Base-by-base conservation (phyloP, 2,113 vertebrate species). In the Fukomys damarensis region DNA sequence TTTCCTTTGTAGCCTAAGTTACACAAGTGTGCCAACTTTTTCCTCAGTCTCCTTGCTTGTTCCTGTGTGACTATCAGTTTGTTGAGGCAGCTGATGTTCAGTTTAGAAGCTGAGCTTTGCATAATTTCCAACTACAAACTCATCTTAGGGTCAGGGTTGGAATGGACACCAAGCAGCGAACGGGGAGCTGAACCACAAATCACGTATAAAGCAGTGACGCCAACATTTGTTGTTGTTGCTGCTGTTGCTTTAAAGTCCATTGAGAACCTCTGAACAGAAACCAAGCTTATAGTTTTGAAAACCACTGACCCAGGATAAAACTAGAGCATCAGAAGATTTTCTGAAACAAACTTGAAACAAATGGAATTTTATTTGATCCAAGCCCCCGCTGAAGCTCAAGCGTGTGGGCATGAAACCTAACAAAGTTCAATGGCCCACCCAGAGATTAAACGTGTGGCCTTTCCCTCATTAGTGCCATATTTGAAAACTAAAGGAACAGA, bases 391-490 rank as follows among this genome's bases (percentile, higher is more conserved):
- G 95, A 97, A 93, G 96, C 96, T 97, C 97, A 97, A 97, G 91
- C 95, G 80, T 98, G 90, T 97, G 97, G 96, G 96, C 96, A 96
- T 95, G 80, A 95, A 97, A 90, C 72, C 92, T 96, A 97, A 81
- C 92, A 96, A 96, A 97, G 82, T 97, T 92, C 96, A 98, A 85
- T 43, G 94, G 97, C 96, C 97, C 97, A 97, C 96, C 96, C 97
- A 97, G 85, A 95, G 88, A 93, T 95, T 92, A 96, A 82, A 86
- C 91, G 58, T 91, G 94, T 96, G 95, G 87, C 66, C 77, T 93
- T 91, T 94, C 59, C 70, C 91, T 97, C 94, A 90, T 97, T 91
- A 92, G 92, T 63, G 88, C 80, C 65, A 35, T 95, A 89, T 92
- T 95, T 95, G 46, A 92, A 86, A 97, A 92, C 81, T 88, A 56